Percentiles rank a stretch among this genome's conserved stretches.
Conservation (phyloP, 1,140 invertebrate genomes). For the Calycopis cecrops region DNA sequence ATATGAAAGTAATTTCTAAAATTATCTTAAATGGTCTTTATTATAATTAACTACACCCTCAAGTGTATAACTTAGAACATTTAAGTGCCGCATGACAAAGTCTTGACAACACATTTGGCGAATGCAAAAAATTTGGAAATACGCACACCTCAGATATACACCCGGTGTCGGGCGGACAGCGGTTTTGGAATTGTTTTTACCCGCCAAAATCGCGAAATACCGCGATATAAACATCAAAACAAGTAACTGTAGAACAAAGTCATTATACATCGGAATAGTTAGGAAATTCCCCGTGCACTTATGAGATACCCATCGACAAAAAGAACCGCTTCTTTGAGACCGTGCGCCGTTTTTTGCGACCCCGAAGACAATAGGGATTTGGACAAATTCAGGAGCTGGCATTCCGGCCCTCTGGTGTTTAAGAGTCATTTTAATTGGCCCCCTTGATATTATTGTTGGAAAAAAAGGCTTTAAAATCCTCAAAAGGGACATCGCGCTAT, state of each 20-base stretch:
- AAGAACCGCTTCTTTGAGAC: conserved; percentile 48
- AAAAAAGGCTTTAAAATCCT: conserved; percentile 14
- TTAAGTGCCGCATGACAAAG: too few species aligned
- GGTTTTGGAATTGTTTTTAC: conserved; percentile 3
- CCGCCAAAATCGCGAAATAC: conserved; percentile 7
- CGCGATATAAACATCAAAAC: conserved; percentile 20
- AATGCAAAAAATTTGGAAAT: background rate
- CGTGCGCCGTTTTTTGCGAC: conserved; percentile 36
- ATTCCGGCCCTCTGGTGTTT: conserved; percentile 50
- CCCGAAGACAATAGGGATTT: conserved; percentile 40
- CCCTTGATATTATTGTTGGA: conserved; percentile 21
- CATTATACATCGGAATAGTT: conserved; percentile 39
- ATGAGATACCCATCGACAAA: conserved; percentile 44
- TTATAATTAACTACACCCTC: too few species aligned
- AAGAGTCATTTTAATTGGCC: conserved; percentile 59
- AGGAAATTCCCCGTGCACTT: conserved; percentile 50
- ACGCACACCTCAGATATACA: background rate
- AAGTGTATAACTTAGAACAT: too few species aligned
- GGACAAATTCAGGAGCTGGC: conserved; percentile 47
- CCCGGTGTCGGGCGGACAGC: background rate
- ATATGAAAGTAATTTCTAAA: too few species aligned
- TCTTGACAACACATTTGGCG: too few species aligned
- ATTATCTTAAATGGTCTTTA: too few species aligned
- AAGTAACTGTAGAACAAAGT: conserved; percentile 29
- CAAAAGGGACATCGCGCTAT: conserved; percentile 34